phyloP scores from a whole-genome alignment of 2,113 vertebrate species.

The Emydura subglobosa region DNA sequence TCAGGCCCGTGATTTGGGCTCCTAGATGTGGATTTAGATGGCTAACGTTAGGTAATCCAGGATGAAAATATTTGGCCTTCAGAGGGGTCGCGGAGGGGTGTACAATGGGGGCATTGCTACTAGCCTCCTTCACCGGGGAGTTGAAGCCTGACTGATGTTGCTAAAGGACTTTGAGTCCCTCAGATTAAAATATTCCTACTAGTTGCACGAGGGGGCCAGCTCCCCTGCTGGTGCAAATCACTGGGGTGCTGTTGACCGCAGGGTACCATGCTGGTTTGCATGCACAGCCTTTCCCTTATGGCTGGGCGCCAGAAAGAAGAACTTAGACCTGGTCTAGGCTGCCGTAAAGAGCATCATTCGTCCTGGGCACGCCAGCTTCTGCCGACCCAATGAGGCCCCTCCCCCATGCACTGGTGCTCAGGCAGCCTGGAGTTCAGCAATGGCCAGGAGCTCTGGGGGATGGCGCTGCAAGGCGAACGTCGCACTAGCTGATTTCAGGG shows the following conservation, averaged over 20 bases:
- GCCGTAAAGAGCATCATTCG: fast-evolving
- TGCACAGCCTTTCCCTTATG: not conserved
- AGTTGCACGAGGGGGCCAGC: not conserved
- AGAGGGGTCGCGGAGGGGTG: too few relatives aligned
- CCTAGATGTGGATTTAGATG: not conserved
- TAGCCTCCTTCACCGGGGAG: fast-evolving
- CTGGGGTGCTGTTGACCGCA: not conserved
- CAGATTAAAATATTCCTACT: fast-evolving
- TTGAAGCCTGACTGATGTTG: not conserved
- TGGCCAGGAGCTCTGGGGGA: not conserved
- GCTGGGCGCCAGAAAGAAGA: fast-evolving
- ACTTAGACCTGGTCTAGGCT: not conserved
- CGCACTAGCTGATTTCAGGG: not conserved
- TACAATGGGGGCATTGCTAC: not conserved
- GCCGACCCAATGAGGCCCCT: not conserved
- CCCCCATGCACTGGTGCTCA: not conserved
- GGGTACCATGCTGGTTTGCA: fast-evolving
- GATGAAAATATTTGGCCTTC: not conserved
- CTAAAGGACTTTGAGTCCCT: not conserved
- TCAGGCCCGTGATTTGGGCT: not conserved
- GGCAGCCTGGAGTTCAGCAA: not conserved
- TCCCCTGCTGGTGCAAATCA: not conserved
- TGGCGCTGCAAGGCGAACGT: not conserved
- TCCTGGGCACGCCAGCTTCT: not conserved
- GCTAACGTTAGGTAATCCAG: not conserved